Evolutionary conservation across 2,888 invertebrate species (phyloP).

Genomic region (Lycocerus yunnanus): DNA sequence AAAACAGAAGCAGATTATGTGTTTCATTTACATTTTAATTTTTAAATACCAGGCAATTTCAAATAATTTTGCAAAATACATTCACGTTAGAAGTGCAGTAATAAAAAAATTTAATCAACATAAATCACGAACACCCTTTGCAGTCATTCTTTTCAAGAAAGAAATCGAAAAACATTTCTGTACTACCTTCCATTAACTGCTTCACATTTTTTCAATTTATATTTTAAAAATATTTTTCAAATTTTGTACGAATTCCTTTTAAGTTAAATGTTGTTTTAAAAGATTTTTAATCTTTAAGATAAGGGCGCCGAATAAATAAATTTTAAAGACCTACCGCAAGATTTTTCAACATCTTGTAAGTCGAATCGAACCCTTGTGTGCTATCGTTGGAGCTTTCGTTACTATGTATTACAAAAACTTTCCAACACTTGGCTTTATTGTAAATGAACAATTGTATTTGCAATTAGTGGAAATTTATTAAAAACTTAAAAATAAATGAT

Average conservation of each 20-base stretch:
- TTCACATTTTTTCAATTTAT: background rate
- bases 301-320: background rate
- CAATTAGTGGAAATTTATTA: background rate
- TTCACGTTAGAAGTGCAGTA: background rate
- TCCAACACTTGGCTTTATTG: background rate
- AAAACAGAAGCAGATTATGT: background rate
- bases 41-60: background rate
- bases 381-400: background rate
- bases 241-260: background rate
- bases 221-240: background rate
- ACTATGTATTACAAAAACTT: background rate
- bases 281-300: background rate
- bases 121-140: background rate
- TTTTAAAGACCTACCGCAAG: background rate
- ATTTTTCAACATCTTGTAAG: background rate
- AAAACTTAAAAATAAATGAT: background rate
- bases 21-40: background rate
- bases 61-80: background rate
- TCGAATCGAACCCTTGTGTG: background rate
- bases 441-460: background rate
- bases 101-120: background rate
- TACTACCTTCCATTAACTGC: background rate
- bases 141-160: background rate
- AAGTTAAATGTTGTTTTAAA: background rate
- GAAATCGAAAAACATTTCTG: background rate